Evolutionary conservation across 2,797 vertebrate genomes (phyloP), one percentile per base, ranked within the genome.

Genomic region (Pangasius larnaudii): DNA sequence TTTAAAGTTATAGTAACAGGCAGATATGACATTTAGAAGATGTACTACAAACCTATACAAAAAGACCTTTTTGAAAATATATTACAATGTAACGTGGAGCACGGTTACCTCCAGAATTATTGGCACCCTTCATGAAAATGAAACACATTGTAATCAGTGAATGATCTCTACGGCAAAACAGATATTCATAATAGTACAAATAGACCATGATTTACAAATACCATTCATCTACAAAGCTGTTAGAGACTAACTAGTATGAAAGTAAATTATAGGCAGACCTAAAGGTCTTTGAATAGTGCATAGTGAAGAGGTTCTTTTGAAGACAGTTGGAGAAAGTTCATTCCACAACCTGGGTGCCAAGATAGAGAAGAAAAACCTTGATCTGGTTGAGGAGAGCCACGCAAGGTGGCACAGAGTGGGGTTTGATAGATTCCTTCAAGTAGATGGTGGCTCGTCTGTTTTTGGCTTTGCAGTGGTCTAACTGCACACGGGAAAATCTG

Each of bases 381-480:
- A 81, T 81, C 33, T 81, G 56, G 33, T 39, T 33, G 1, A 22
- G 53, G 16, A 30, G 13, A 69, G 63, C 63, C 42, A 82, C 18
- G 51, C 1, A 24, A 22, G 77, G n/a, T 78, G 49, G 51, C n/a
- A 56, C 49, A 56, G 8, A 33, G 30, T 18, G 2, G 22, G 36
- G n/a, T 65, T 83, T 83, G 59, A 67, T 67, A 22, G 67, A 67
- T 30, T 27, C 39, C 27, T 19, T 46, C 7, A 42, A 58, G 36
- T 77, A 63, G 24, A 63, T 14, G 3, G 5, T 22, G 79, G 36
- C 18, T 80, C 0, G 5, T 80, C 53, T 42, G 33, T 24, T 59
- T 82, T 46, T n/a, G 58, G 80, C 80, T 83, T 83, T 83, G 16
- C 8, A 83, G 59, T 39, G 39, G 80, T 65, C 27, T 83, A 65